A percentile compares a stretch with the other conserved stretches of the same genome.
These are phyloP conservation scores for Grammomys surdaster DNA, from an alignment of 2,113 vertebrate species.

Conservation along the genomic window DNA sequence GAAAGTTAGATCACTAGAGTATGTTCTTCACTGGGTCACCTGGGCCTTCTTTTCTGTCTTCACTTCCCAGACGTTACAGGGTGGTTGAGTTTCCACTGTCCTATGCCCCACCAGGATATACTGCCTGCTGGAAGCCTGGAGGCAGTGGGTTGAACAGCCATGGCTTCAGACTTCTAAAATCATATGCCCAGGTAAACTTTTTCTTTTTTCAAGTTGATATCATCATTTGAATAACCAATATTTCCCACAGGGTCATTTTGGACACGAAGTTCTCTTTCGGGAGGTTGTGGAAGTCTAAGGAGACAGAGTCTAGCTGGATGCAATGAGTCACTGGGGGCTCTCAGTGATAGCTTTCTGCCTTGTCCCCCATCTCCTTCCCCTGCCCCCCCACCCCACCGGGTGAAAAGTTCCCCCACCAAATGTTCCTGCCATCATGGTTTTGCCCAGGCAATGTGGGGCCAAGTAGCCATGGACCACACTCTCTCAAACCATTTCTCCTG, in stretches of 20 bases:
- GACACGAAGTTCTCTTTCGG: rapidly evolving
- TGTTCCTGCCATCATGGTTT: neutral
- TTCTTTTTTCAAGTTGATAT: neutral
- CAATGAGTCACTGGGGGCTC: neutral
- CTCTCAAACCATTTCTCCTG: no score
- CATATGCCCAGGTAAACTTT: neutral
- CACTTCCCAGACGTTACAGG: no score
- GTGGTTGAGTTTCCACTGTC: neutral
- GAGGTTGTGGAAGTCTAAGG: neutral
- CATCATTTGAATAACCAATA: no score
- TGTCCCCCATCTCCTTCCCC: neutral
- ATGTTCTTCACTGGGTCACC: neutral
- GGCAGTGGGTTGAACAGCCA: neutral
- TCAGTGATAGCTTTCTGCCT: neutral
- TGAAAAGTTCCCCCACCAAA: neutral
- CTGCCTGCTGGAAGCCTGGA: neutral
- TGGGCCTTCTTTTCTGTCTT: neutral
- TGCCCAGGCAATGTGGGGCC: neutral
- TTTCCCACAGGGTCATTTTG: neutral
- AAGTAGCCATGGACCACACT: neutral
- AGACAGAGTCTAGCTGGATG: neutral
- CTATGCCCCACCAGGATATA: no score
- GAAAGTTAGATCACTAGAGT: neutral
- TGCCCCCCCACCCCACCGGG: no score
- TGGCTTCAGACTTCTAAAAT: neutral